Evolutionary conservation across 2,888 invertebrate species (phyloP).

Genomic region (Torymus texanus): DNA sequence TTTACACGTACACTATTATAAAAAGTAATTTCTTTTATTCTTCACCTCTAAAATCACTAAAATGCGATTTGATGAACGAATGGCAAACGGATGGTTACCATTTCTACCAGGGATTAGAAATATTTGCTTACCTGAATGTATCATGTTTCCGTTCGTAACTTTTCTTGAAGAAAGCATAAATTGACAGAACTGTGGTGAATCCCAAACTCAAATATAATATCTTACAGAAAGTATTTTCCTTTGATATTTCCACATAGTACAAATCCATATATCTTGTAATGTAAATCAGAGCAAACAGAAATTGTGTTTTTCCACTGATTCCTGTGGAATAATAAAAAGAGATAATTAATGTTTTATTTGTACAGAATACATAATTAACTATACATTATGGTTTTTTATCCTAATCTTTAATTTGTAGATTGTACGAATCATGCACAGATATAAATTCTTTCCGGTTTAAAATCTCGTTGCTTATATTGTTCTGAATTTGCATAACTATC

Average conservation of each 20-base stretch:
- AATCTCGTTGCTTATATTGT: no score
- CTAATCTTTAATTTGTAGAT: no score
- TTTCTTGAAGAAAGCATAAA: constrained; percentile 12
- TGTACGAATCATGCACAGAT: no score
- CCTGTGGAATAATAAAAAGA: constrained; percentile 14
- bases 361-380: background rate
- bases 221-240: constrained; percentile 8
- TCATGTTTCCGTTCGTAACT: constrained; percentile 23
- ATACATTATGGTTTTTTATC: no score
- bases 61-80: no score
- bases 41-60: no score
- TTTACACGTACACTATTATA: no score
- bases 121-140: constrained; percentile 13
- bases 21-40: no score
- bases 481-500: no score
- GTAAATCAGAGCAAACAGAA: constrained; percentile 22
- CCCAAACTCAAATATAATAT: background rate
- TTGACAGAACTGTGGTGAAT: constrained; percentile 9
- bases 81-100: no score
- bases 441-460: no score
- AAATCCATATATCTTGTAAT: constrained; percentile 27
- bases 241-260: background rate
- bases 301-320: constrained; percentile 30
- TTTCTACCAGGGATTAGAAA: no score
- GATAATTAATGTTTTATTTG: background rate